Base-by-base conservation (phyloP, 2,888 invertebrate species). In the Synergus japonicus region DNA sequence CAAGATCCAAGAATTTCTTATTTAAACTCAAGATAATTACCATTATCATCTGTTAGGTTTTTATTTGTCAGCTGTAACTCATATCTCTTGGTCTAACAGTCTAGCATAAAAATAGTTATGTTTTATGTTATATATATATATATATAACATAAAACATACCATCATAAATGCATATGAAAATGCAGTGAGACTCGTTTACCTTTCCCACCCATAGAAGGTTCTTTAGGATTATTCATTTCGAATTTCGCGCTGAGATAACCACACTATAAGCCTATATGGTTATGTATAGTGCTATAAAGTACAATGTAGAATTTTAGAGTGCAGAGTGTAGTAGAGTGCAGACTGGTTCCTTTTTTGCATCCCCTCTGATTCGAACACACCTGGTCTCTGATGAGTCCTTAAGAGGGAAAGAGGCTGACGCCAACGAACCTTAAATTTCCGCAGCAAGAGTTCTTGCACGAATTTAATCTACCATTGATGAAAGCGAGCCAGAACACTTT, bases 341-440 rank as follows among this genome's bases (percentile, higher is more conserved):
- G 82, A 82, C 83, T 88, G 86, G 86, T 86, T 89, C 88, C 37
- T 37, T 88, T 87, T 87, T 87, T 86, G 85, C 87, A 54, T 73
- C 73, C 85, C 88, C 88, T 87, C 87, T 85, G 85, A 82, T 85
- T 81, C 86, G 86, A 85, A 85, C 87, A 87, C 91, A 91, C 91
- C 91, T 91, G 91, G 91, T 88, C 86, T 84, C 87, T 83, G 86
- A 85, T 86, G 82, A 78, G 79, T 82, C 80, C 82, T 83, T 81
- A 82, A 85, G 82, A 87, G 87, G 87, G 54, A 78, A 49, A 49
- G 49, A 29, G 65, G 18, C 41, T 65, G 41, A 41, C 37, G 49
- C 73, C 73, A 54, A 54, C 49, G 73, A 73, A 69, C 69, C 69
- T 69, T 49, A 49, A 54, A 73, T 73, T 73, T 73, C 73, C 37